A percentile compares a stretch with the other conserved stretches of the same genome.
These are phyloP conservation scores for Morone chrysops DNA, from an alignment of 2,113 vertebrate species.

Conservation along the genomic window DNA sequence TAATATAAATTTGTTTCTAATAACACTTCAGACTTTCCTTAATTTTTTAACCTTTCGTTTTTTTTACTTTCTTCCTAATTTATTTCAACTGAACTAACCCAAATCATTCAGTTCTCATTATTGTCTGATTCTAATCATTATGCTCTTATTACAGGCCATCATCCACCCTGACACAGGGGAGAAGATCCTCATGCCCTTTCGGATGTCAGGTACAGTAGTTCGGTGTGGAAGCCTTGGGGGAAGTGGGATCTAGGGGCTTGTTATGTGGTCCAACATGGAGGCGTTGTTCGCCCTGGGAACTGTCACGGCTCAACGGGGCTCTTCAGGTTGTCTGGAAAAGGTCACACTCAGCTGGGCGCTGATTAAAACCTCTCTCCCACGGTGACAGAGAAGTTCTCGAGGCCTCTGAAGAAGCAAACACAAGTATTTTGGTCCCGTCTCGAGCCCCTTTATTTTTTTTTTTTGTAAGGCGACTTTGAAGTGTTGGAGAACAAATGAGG, in stretches of 20 bases:
- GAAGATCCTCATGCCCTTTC: conserved; percentile 97
- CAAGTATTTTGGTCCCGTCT: conserved; percentile 68
- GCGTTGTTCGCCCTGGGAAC: conserved; percentile 60
- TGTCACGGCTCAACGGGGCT: conserved; percentile 66
- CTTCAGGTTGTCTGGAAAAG: conserved; percentile 79
- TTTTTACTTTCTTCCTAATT: background rate
- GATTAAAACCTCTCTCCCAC: conserved; percentile 80
- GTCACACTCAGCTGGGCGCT: conserved; percentile 84
- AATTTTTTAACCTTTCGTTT: background rate
- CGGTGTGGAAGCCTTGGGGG: conserved; percentile 25
- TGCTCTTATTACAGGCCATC: conserved; percentile 87
- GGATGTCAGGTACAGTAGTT: conserved; percentile 92
- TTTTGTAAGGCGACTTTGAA: conserved; percentile 32
- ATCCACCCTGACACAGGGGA: conserved; percentile 94
- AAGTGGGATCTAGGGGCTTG: conserved; percentile 60
- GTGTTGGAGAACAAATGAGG: background rate
- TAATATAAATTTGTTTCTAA: background rate
- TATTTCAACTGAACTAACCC: background rate
- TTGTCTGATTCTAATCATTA: conserved; percentile 18
- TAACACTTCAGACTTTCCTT: background rate
- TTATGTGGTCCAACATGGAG: conserved; percentile 72
- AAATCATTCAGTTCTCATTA: conserved; percentile 36
- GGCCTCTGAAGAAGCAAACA: conserved; percentile 44
- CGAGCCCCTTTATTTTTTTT: conserved; percentile 31
- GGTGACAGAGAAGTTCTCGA: conserved; percentile 59